These are phyloP conservation scores for Hippopotamus amphibius DNA, from an alignment of 2,113 vertebrate species.

Conservation along the genomic window DNA sequence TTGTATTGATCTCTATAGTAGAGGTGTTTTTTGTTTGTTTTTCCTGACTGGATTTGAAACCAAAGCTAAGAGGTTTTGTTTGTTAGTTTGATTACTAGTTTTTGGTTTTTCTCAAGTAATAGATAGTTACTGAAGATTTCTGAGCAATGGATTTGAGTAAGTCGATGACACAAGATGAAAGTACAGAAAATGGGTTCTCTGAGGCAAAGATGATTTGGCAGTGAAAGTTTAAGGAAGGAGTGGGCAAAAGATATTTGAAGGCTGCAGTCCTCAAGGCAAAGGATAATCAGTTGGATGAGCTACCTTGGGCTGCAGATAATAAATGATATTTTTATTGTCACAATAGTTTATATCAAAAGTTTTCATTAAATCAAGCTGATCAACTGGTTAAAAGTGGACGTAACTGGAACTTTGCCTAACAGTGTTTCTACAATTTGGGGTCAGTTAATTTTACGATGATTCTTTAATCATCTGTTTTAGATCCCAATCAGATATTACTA, in stretches of 20 bases:
- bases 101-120: neutral
- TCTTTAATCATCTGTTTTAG: neutral
- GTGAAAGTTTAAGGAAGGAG: neutral
- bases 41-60: neutral
- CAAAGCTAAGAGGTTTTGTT: neutral
- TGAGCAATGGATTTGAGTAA: neutral
- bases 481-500: neutral
- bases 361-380: neutral
- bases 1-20: conserved; percentile 18
- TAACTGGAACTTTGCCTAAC: neutral
- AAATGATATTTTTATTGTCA: neutral
- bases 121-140: neutral
- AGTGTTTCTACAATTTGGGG: neutral
- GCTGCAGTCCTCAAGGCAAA: neutral
- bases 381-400: neutral
- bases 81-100: neutral
- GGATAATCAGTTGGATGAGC: neutral
- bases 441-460: neutral
- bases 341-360: neutral
- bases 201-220: neutral
- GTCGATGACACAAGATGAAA: neutral
- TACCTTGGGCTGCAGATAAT: neutral
- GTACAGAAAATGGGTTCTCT: neutral
- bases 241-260: neutral
- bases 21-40: neutral